These are phyloP conservation scores for Agrochola circellaris DNA, from an alignment of 2,888 invertebrate species.

Conservation along the genomic window DNA sequence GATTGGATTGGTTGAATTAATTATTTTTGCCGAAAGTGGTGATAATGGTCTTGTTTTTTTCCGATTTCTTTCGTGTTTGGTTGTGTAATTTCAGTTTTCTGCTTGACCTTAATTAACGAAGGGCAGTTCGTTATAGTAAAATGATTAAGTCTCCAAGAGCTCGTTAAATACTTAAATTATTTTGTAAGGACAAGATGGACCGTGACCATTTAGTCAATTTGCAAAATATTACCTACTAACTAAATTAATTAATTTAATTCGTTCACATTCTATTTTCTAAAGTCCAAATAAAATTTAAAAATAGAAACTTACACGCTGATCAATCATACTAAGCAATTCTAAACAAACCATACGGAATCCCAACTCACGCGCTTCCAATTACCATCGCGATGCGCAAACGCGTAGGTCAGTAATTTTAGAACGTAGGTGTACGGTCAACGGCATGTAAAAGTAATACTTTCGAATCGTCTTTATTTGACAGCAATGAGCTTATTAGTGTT, in stretches of 20 bases:
- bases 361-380: slow-evolving; percentile 51
- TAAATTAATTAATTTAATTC: neutral
- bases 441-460: neutral
- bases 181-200: neutral
- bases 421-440: slow-evolving; percentile 31
- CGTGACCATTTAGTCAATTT: neutral
- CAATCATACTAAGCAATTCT: slow-evolving; percentile 18
- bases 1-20: slow-evolving; percentile 38
- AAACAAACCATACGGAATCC: slow-evolving; percentile 11
- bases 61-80: neutral
- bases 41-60: slow-evolving; percentile 17
- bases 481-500: neutral
- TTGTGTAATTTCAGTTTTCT: slow-evolving; percentile 1
- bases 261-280: neutral
- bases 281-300: slow-evolving; percentile 11
- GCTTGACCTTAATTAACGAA: neutral
- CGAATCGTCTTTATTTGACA: neutral
- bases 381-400: slow-evolving; percentile 9
- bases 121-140: neutral
- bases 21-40: slow-evolving; percentile 44
- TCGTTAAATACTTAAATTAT: neutral
- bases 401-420: slow-evolving; percentile 54
- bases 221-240: too few species aligned
- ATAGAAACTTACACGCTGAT: slow-evolving; percentile 8
- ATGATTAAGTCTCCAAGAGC: neutral